Evolutionary conservation across 2,888 invertebrate genomes (phyloP).

Genomic region (Mayetiola destructor): DNA sequence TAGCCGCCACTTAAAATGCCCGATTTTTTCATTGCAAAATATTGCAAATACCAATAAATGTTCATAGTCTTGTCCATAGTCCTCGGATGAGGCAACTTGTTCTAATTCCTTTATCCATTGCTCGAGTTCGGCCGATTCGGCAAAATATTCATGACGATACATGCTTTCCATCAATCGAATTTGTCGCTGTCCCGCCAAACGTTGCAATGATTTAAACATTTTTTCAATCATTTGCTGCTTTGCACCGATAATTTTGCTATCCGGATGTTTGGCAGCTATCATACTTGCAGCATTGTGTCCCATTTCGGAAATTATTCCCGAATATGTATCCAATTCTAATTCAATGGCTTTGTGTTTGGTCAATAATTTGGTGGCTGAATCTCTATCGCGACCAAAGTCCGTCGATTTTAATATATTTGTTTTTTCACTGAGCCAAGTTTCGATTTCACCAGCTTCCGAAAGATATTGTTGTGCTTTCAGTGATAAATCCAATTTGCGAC

Average conservation of each 20-base stretch:
- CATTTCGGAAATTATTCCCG: slow-evolving; percentile 84
- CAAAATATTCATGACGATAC: slow-evolving; percentile 78
- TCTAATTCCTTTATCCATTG: slow-evolving; percentile 86
- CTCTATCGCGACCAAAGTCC: slow-evolving; percentile 79
- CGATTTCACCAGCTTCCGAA: slow-evolving; percentile 82
- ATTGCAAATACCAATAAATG: slow-evolving; percentile 53
- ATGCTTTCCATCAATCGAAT: slow-evolving; percentile 81
- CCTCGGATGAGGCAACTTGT: slow-evolving; percentile 77
- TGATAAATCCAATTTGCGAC: slow-evolving; percentile 67
- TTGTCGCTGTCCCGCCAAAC: slow-evolving; percentile 63
- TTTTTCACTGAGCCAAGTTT: slow-evolving; percentile 83
- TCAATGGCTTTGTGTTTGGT: slow-evolving; percentile 93
- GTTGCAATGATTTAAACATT: slow-evolving; percentile 65
- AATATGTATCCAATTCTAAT: slow-evolving; percentile 80
- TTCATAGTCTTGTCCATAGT: slow-evolving; percentile 89
- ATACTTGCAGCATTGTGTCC: slow-evolving; percentile 70
- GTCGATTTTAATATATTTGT: slow-evolving; percentile 65
- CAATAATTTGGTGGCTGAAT: slow-evolving; percentile 79
- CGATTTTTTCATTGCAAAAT: background rate
- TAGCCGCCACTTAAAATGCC: background rate
- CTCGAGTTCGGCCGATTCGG: slow-evolving; percentile 79
- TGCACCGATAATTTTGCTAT: slow-evolving; percentile 62
- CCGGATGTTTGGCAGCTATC: slow-evolving; percentile 68
- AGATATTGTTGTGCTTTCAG: slow-evolving; percentile 83
- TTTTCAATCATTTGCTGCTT: slow-evolving; percentile 63